phyloP scores from a whole-genome alignment of 2,113 vertebrate species.

The Labrus mixtus region DNA sequence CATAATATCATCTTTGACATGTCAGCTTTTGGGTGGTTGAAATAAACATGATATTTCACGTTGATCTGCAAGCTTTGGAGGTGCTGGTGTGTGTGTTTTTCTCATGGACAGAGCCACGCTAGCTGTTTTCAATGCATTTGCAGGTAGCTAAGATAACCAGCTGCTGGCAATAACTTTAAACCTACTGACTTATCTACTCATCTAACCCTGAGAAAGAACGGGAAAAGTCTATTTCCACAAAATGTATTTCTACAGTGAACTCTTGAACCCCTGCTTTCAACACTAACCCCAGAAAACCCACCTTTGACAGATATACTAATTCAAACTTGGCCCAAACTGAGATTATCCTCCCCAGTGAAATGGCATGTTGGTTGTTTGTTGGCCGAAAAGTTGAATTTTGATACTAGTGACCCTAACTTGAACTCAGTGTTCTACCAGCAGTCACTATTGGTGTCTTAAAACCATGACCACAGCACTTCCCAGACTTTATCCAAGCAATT shows the following conservation, averaged over 20 bases:
- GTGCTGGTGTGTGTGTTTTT: conserved; percentile 11
- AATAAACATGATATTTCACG: conserved; percentile 6
- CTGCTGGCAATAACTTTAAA: conserved; percentile 1
- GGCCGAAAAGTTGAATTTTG: neutral
- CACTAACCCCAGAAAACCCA: neutral
- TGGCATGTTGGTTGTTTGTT: neutral
- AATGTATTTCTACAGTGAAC: neutral
- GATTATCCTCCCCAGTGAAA: neutral
- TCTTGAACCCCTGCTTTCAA: neutral
- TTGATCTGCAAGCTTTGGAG: neutral
- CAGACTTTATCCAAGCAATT: conserved; percentile 13
- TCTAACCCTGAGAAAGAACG: neutral
- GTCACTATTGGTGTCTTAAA: conserved; percentile 5
- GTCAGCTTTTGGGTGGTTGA: neutral
- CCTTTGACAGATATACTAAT: neutral
- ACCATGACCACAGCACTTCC: conserved; percentile 10
- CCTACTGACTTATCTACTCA: neutral
- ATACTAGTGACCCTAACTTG: neutral
- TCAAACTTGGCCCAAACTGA: neutral
- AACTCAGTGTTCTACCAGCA: neutral
- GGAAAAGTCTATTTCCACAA: neutral
- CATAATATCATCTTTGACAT: neutral
- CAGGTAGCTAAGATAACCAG: neutral
- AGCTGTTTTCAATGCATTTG: neutral
- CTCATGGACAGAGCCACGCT: conserved; percentile 1